Conservation (phyloP, 2,797 vertebrate genomes). For the Cyclura pinguis region DNA sequence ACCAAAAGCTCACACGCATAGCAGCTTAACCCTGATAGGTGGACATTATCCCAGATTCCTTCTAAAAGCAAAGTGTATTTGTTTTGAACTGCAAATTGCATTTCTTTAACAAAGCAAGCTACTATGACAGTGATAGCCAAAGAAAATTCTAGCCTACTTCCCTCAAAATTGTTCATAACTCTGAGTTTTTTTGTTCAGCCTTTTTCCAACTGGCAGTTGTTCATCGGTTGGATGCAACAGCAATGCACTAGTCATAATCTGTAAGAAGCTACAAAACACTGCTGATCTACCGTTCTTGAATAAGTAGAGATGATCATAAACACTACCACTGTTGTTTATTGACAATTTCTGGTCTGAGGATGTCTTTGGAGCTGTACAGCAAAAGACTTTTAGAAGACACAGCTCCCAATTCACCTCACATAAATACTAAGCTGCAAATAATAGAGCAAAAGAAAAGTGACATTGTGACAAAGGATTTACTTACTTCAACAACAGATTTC, state of each 20-base stretch:
- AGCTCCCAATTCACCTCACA: background rate
- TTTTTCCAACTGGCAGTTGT: background rate
- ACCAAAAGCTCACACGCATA: background rate
- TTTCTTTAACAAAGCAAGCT: too few species aligned
- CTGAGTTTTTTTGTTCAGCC: background rate
- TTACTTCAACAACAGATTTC: conserved; percentile 3
- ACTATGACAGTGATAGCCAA: background rate
- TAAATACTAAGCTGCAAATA: background rate
- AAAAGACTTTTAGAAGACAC: background rate
- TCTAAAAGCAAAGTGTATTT: background rate
- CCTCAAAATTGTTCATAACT: background rate
- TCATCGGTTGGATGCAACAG: background rate
- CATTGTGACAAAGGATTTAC: background rate
- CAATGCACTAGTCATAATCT: background rate
- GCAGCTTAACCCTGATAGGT: background rate
- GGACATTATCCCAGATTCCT: too few species aligned
- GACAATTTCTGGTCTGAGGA: background rate
- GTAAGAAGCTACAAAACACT: background rate
- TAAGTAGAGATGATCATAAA: background rate
- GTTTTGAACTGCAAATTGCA: background rate
- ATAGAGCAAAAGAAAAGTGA: background rate
- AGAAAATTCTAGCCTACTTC: background rate
- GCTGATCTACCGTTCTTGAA: background rate
- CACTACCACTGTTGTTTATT: background rate
- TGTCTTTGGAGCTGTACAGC: background rate